These are phyloP conservation scores for Pseudotriccus pelzelni DNA, from an alignment of 2,797 vertebrate genomes.

Conservation along the genomic window DNA sequence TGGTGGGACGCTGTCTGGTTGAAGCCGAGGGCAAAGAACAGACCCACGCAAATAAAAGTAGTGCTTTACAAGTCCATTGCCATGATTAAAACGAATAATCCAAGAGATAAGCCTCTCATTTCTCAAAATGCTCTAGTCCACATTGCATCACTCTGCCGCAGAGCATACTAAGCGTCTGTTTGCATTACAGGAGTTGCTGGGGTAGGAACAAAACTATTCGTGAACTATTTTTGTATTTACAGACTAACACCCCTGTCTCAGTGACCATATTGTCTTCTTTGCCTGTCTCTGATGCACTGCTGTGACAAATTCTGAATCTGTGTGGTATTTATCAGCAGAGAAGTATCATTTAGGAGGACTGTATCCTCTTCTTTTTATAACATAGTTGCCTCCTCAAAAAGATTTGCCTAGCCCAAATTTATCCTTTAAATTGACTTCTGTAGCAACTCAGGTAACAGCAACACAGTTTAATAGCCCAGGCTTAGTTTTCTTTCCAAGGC, in stretches of 20 bases:
- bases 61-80: slow-evolving; percentile 22
- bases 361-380: not conserved
- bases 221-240: not conserved
- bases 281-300: not conserved
- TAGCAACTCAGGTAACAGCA: accelerated
- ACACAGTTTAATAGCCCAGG: not conserved
- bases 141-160: not conserved
- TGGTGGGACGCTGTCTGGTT: not conserved
- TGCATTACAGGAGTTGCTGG: not conserved
- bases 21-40: not conserved
- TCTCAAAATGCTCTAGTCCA: not conserved
- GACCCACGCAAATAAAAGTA: not conserved
- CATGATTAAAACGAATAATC: slow-evolving; percentile 28
- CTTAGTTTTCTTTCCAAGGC: not conserved
- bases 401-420: not conserved
- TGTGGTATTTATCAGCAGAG: not conserved
- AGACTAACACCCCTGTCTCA: not conserved
- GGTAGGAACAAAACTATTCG: not conserved
- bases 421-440: not conserved
- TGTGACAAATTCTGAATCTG: not conserved
- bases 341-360: not conserved
- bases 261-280: not conserved
- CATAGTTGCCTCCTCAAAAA: not conserved
- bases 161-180: not conserved
- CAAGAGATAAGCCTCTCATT: slow-evolving; percentile 33